Base-by-base conservation (phyloP, 2,888 invertebrate genomes). In the Trichogramma evanescens region DNA sequence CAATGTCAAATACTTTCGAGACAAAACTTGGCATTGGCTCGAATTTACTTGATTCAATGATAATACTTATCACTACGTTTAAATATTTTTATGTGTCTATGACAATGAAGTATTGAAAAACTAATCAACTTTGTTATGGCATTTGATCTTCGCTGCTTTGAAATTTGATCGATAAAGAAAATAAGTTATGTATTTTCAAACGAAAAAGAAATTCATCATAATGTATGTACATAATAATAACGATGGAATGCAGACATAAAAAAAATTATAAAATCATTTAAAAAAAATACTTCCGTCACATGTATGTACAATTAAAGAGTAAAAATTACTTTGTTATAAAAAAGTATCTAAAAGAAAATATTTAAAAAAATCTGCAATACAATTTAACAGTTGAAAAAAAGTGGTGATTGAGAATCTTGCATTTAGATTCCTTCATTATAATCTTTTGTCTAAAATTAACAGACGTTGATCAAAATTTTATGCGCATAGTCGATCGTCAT, bases 91-190 rank as follows among this genome's bases (percentile, higher is more conserved):
- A n/a, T 5, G 49, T 46, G 52, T 53, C 9, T 58, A 55, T 45
- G 40, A 38, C 52, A 58, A 10, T 45, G 40, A 54, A 54, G 50
- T 54, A 50, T 56, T 58, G 54, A 65, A 58, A 54, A 61, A 62
- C 63, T 50, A 64, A 65, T 60, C 55, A 58, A 60, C 63, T 66
- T 66, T 66, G 63, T 65, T 71, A 69, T 71, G 68, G 70, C 70
- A 68, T 68, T 68, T 64, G 65, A 66, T 66, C 67, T 65, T 58
- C 56, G 56, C 56, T 51, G n/a, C 50, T 53, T 45, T 46, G 9
- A 9, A 26, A 26, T 52, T 45, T 49, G 57, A 41, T 55, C 10
- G n/a, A 46, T 46, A n/a, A 10, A 46, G 10, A 46, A 10, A 46
- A 46, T 46, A 46, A 10, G 9, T n/a, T 46, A 10, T 46, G 4